phyloP scores from a whole-genome alignment of 1,140 invertebrate species.

The Tribolium madens region DNA sequence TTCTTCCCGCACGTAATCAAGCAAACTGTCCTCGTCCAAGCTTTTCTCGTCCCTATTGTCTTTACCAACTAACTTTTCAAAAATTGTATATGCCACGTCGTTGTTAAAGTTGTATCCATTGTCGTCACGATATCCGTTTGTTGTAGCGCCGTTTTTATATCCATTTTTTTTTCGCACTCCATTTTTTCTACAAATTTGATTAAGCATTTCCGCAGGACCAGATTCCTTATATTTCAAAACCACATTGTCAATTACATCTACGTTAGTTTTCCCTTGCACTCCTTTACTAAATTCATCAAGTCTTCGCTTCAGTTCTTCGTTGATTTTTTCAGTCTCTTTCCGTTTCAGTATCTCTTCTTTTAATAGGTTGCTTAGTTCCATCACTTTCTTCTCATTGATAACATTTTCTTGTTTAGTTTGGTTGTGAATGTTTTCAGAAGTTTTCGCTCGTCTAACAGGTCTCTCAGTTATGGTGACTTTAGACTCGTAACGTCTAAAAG shows the following conservation, averaged over 20 bases:
- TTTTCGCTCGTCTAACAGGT: slow-evolving; percentile 56
- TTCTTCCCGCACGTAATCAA: slow-evolving; percentile 47
- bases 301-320: slow-evolving; percentile 56
- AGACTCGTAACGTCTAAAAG: slow-evolving; percentile 41
- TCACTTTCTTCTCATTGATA: slow-evolving; percentile 52
- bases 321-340: slow-evolving; percentile 56
- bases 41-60: slow-evolving; percentile 43
- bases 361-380: slow-evolving; percentile 54
- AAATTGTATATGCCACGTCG: slow-evolving; percentile 44
- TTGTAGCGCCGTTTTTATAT: not conserved
- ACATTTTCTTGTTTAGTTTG: slow-evolving; percentile 38
- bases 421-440: slow-evolving; percentile 48
- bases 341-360: slow-evolving; percentile 58
- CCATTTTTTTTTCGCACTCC: slow-evolving; percentile 42
- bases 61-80: slow-evolving; percentile 56
- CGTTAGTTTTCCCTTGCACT: slow-evolving; percentile 12
- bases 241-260: slow-evolving; percentile 53
- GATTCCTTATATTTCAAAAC: slow-evolving; percentile 41
- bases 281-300: slow-evolving; percentile 51
- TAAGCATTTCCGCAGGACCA: slow-evolving; percentile 8
- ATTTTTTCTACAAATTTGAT: slow-evolving; percentile 36
- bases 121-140: slow-evolving; percentile 31
- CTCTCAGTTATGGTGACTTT: slow-evolving; percentile 45
- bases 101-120: slow-evolving; percentile 39
- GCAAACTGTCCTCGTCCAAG: slow-evolving; percentile 49